Conservation (phyloP, 2,797 vertebrate genomes). For the Cynopterus sphinx region DNA sequence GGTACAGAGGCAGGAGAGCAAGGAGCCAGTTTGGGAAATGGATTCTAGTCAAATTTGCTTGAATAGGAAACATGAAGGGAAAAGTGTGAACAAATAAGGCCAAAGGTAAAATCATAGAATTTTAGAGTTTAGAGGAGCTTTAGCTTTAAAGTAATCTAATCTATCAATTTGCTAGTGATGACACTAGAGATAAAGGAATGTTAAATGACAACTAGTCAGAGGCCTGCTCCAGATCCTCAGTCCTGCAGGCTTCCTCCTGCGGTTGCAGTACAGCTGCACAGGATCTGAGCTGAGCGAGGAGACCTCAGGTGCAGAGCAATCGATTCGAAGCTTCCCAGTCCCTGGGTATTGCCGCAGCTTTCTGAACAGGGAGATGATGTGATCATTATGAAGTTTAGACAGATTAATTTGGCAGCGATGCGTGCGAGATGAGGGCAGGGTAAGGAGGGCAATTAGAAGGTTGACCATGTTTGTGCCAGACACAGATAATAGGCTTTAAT, state of each 20-base stretch:
- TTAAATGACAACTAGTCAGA: not conserved
- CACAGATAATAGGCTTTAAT: constrained; percentile 30
- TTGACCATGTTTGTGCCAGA: not conserved
- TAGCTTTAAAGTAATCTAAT: not conserved
- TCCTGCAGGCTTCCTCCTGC: not conserved
- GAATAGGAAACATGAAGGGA: not conserved
- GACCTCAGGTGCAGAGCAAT: rapidly evolving
- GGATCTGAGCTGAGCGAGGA: not conserved
- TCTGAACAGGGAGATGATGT: not conserved
- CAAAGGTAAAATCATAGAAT: not conserved
- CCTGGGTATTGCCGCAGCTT: not conserved
- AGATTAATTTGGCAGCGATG: not conserved
- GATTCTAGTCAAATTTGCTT: too few relatives aligned
- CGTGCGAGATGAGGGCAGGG: not conserved
- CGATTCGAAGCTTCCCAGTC: not conserved
- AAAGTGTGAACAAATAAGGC: not conserved
- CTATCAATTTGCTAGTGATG: not conserved
- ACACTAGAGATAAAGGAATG: not conserved
- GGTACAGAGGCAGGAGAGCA: not conserved
- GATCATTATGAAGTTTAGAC: not conserved
- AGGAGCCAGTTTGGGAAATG: not conserved
- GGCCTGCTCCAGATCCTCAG: not conserved
- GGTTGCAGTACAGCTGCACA: not conserved
- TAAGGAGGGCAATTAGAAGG: not conserved
- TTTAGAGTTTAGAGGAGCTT: not conserved